Conservation (phyloP, 2,797 vertebrate species). For the Mormyrus proboscirostris region DNA sequence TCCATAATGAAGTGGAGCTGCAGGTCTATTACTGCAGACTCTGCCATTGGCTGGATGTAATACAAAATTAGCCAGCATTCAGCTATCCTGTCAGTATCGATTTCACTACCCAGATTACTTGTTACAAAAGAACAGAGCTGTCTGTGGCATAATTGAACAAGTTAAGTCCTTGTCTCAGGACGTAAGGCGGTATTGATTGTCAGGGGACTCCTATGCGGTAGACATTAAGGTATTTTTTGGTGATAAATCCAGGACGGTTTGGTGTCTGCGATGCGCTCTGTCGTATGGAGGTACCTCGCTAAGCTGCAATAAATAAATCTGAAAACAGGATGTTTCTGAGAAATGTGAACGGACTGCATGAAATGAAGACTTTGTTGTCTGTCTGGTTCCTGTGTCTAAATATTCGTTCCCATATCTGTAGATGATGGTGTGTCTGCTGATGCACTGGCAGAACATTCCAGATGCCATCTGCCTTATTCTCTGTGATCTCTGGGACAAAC, state of each 20-base stretch:
- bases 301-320: slow-evolving; percentile 44
- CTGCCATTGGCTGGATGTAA: slow-evolving; percentile 89
- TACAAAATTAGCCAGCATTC: slow-evolving; percentile 96
- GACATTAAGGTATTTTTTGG: slow-evolving; percentile 62
- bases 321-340: neutral
- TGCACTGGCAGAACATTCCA: neutral
- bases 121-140: slow-evolving; percentile 99
- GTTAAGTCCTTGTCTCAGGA: slow-evolving; percentile 99
- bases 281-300: slow-evolving; percentile 51
- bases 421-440: neutral
- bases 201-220: slow-evolving; percentile 65
- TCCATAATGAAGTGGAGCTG: slow-evolving; percentile 91
- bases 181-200: slow-evolving; percentile 93
- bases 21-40: slow-evolving; percentile 83
- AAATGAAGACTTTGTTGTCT: neutral
- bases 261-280: slow-evolving; percentile 45
- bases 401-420: neutral
- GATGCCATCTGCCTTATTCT: neutral
- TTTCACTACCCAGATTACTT: slow-evolving; percentile 98
- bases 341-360: neutral
- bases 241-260: slow-evolving; percentile 61
- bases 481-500: neutral
- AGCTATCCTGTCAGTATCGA: slow-evolving; percentile 94
- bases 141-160: slow-evolving; percentile 98
- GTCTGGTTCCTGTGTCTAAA: neutral